phyloP scores from a whole-genome alignment of 2,113 vertebrate genomes.

The Pseudorhombus dupliciocellatus region DNA sequence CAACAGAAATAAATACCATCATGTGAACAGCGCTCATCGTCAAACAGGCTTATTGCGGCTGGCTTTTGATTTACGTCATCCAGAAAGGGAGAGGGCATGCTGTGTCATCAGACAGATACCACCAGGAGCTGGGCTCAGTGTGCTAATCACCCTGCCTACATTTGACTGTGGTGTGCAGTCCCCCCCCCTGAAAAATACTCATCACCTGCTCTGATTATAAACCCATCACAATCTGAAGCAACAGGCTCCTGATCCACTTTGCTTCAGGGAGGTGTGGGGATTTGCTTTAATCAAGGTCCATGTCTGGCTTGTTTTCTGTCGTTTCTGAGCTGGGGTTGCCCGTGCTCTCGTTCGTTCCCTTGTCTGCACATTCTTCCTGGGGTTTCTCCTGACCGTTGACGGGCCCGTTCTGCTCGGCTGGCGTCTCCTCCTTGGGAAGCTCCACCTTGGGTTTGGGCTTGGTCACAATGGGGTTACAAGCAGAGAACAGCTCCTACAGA shows the following conservation, averaged over 20 bases:
- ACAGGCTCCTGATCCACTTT: conserved; percentile 51
- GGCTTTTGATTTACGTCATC: conserved; percentile 77
- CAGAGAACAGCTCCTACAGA: conserved; percentile 85
- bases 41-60: conserved; percentile 82
- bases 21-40: conserved; percentile 79
- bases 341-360: conserved; percentile 66
- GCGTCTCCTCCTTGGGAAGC: conserved; percentile 91
- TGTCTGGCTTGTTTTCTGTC: conserved; percentile 90
- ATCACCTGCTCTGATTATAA: conserved; percentile 62
- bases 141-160: conserved; percentile 63
- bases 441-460: conserved; percentile 97
- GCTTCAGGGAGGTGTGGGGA: conserved; percentile 29
- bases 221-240: conserved; percentile 66
- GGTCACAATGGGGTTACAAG: conserved; percentile 88
- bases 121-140: conserved; percentile 63
- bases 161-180: conserved; percentile 64
- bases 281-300: conserved; percentile 92
- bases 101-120: conserved; percentile 73
- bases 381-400: conserved; percentile 85
- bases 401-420: conserved; percentile 91
- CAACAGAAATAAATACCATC: conserved; percentile 84
- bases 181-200: conserved; percentile 48
- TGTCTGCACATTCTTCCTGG: conserved; percentile 65
- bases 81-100: conserved; percentile 78
- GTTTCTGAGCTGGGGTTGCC: conserved; percentile 72